Percentiles rank a stretch among this genome's conserved stretches.
Conservation (phyloP, 2,113 vertebrate species). For the Delphinus delphis region DNA sequence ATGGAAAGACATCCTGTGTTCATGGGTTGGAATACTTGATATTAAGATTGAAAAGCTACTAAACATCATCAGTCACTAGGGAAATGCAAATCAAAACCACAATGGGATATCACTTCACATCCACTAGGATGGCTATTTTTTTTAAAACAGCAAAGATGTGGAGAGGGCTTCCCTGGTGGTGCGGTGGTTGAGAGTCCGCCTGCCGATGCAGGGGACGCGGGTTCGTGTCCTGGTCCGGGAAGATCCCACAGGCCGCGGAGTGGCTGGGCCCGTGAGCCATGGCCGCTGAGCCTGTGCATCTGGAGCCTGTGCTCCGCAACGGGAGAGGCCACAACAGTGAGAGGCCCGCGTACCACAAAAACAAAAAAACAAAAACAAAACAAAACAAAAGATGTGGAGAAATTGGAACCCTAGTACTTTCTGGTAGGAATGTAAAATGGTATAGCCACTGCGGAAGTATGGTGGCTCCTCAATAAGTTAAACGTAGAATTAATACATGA, state of each 20-base stretch:
- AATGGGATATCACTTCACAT: neutral
- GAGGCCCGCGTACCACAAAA: no score
- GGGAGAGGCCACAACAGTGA: no score
- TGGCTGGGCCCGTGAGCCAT: no score
- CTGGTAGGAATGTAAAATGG: neutral
- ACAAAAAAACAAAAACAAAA: no score
- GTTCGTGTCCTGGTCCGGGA: no score
- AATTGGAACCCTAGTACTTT: neutral
- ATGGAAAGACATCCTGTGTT: neutral
- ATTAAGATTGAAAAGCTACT: neutral
- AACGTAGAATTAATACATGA: neutral
- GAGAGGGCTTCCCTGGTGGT: neutral
- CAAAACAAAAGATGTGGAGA: neutral
- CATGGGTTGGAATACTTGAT: neutral
- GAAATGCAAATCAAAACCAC: conserved; percentile 32
- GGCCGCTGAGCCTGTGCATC: no score
- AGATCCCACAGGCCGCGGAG: no score
- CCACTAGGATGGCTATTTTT: neutral
- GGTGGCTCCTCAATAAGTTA: neutral
- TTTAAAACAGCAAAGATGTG: neutral
- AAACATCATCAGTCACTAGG: neutral
- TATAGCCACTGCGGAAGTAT: neutral
- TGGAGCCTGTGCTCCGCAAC: no score
- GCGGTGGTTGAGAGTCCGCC: no score
- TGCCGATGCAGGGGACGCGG: no score